Evolutionary conservation across 2,888 invertebrate genomes (phyloP).

Genomic region (Athalia cordata): DNA sequence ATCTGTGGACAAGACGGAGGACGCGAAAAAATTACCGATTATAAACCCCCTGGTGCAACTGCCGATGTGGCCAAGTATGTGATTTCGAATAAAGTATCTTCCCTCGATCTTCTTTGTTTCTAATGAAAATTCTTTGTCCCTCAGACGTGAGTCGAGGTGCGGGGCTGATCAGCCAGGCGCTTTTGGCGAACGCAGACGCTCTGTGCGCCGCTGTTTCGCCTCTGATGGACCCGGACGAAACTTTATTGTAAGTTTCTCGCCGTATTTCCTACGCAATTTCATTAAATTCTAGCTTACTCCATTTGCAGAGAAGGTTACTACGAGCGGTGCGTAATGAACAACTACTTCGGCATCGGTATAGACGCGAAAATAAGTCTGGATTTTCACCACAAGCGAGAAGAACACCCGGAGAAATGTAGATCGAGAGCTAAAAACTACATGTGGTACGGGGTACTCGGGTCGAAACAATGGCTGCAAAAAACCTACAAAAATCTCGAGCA

Average conservation of each 20-base stretch:
- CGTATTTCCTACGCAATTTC: too few relatives aligned
- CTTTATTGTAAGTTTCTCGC: slow-evolving; percentile 76
- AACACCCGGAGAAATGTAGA: slow-evolving; percentile 96
- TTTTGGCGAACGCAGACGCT: slow-evolving; percentile 96
- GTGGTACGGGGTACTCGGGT: slow-evolving; percentile 92
- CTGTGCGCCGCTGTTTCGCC: slow-evolving; percentile 97
- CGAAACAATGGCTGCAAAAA: slow-evolving; percentile 88
- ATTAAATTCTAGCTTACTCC: too few relatives aligned
- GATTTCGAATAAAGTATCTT: background rate
- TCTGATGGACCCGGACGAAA: slow-evolving; percentile 93
- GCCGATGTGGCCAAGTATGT: slow-evolving; percentile 91
- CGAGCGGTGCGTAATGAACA: slow-evolving; percentile 98
- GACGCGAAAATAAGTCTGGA: slow-evolving; percentile 98
- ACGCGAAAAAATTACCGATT: slow-evolving; percentile 84
- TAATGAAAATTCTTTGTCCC: slow-evolving; percentile 17
- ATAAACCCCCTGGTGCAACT: slow-evolving; percentile 92
- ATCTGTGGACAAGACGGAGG: slow-evolving; percentile 75
- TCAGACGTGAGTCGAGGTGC: slow-evolving; percentile 82
- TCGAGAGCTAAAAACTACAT: slow-evolving; percentile 96
- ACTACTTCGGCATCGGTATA: slow-evolving; percentile 98
- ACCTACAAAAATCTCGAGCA: slow-evolving; percentile 98
- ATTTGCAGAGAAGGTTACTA: slow-evolving; percentile 86
- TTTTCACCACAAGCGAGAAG: slow-evolving; percentile 97
- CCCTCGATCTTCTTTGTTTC: background rate
- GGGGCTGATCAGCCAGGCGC: slow-evolving; percentile 95